These are phyloP conservation scores for Aviceda subcristata DNA, from an alignment of 2,113 vertebrate species.

Conservation along the genomic window DNA sequence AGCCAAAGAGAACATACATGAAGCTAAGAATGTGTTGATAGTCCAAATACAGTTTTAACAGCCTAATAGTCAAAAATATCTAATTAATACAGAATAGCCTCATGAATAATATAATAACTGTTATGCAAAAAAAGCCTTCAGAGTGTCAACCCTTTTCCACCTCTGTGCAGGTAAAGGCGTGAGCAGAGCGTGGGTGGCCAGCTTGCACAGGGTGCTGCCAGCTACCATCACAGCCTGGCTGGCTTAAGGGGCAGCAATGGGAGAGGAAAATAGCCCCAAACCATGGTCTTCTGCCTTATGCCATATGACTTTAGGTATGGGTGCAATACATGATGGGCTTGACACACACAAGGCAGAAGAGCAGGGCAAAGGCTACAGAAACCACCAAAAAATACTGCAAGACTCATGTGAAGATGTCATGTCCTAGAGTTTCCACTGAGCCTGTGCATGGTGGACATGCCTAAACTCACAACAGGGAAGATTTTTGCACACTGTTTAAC, in stretches of 20 bases:
- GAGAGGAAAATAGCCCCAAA: neutral
- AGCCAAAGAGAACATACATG: neutral
- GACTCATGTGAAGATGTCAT: neutral
- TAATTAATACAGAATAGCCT: neutral
- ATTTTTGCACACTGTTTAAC: neutral
- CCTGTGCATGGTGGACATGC: neutral
- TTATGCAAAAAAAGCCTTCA: neutral
- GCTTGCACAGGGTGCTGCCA: neutral
- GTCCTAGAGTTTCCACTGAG: neutral
- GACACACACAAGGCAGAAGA: neutral
- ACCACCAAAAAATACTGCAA: neutral
- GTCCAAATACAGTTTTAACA: neutral
- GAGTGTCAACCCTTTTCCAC: neutral
- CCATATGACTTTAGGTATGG: neutral
- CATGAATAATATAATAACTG: neutral
- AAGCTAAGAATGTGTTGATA: neutral
- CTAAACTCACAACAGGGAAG: neutral
- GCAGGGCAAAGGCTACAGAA: neutral
- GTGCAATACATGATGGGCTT: neutral
- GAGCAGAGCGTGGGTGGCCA: neutral
- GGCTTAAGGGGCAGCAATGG: neutral
- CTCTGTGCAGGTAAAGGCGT: neutral
- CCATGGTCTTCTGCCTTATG: neutral
- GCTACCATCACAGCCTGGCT: neutral
- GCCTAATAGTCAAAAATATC: neutral